A percentile compares a stretch with the other conserved stretches of the same genome.
phyloP scores from a whole-genome alignment of 2,888 invertebrate species.

The Ceraclea dissimilis region DNA sequence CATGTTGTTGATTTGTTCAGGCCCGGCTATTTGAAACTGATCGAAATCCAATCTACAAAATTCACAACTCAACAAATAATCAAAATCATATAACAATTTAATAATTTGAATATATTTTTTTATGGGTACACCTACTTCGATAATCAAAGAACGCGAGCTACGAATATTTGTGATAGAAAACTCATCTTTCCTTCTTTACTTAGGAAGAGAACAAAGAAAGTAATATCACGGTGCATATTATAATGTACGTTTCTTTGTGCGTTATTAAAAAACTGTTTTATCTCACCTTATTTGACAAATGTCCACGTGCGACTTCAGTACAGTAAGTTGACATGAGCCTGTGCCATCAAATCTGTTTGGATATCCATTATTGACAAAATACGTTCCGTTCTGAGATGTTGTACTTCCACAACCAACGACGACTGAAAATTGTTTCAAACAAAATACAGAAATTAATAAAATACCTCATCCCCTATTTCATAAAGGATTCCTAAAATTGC shows the following conservation, averaged over 20 bases:
- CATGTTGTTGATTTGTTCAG: conserved; percentile 67
- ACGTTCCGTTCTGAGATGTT: conserved; percentile 73
- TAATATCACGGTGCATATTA: too few species aligned
- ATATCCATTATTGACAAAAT: conserved; percentile 78
- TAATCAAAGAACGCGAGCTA: too few species aligned
- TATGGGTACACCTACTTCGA: too few species aligned
- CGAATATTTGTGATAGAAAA: background rate
- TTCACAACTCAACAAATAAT: conserved; percentile 4
- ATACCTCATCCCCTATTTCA: background rate
- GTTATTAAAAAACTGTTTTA: too few species aligned
- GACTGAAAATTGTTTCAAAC: too few species aligned
- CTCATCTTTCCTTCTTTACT: too few species aligned
- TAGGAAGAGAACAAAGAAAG: too few species aligned
- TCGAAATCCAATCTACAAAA: conserved; percentile 65
- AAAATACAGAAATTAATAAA: too few species aligned
- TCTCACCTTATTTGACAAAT: conserved; percentile 74
- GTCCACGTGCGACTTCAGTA: conserved; percentile 68
- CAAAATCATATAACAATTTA: background rate
- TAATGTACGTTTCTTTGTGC: too few species aligned
- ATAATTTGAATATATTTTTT: too few species aligned
- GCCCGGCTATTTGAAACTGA: conserved; percentile 67
- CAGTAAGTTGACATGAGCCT: conserved; percentile 77
- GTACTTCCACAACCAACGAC: conserved; percentile 72
- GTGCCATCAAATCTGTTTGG: conserved; percentile 66
- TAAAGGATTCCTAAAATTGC: background rate